A percentile compares a stretch with the other conserved stretches of the same genome.
phyloP scores from a whole-genome alignment of 2,113 vertebrate species.

The Bufo bufo region DNA sequence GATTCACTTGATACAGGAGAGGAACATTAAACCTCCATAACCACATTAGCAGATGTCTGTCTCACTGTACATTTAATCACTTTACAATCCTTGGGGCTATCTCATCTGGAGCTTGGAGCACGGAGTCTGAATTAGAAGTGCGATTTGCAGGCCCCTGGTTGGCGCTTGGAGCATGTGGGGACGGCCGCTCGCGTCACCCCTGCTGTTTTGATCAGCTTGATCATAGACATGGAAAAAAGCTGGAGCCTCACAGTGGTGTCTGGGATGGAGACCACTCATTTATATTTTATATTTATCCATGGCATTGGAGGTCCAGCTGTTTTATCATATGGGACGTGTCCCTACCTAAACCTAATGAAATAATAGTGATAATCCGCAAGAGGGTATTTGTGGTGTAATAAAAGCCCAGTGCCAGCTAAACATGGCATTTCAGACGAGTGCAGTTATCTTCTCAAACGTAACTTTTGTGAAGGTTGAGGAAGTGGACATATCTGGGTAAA shows the following conservation, averaged over 20 bases:
- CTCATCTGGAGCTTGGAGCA: constrained; percentile 36
- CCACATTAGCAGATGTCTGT: constrained; percentile 61
- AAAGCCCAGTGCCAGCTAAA: too few species aligned
- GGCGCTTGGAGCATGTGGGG: neutral
- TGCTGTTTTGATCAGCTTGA: neutral
- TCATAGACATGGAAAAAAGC: neutral
- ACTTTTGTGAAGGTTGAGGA: too few species aligned
- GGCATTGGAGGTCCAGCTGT: neutral
- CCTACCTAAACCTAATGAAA: too few species aligned
- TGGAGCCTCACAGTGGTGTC: neutral
- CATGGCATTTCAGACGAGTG: too few species aligned
- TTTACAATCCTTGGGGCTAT: constrained; percentile 41
- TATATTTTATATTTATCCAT: constrained; percentile 6
- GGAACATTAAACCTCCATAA: constrained; percentile 63
- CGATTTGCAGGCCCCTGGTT: constrained; percentile 9
- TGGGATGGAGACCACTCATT: neutral
- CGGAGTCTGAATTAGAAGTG: constrained; percentile 4
- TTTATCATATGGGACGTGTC: neutral
- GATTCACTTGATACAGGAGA: constrained; percentile 61
- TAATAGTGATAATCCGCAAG: too few species aligned
- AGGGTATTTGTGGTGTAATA: too few species aligned
- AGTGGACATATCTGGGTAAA: too few species aligned
- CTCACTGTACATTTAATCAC: constrained; percentile 62
- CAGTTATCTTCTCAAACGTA: too few species aligned
- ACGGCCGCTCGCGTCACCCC: neutral